phyloP scores from a whole-genome alignment of 2,113 vertebrate genomes.

The Prietella phreatophila region DNA sequence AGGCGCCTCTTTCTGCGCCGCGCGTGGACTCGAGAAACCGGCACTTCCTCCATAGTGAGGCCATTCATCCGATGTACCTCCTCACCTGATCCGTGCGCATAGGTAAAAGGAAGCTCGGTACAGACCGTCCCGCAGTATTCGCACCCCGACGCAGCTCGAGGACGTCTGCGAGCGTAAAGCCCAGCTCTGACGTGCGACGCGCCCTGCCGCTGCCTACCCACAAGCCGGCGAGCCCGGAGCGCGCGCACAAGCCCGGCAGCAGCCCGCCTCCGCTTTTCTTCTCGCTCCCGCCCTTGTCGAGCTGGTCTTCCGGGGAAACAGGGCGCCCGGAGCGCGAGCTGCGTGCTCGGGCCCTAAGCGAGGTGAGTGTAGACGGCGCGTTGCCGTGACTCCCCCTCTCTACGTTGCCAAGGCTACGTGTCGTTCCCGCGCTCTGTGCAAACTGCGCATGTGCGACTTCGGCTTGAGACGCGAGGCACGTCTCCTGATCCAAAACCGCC shows the following conservation, averaged over 20 bases:
- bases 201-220: slow-evolving; percentile 54
- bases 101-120: not conserved
- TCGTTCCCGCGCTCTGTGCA: slow-evolving; percentile 35
- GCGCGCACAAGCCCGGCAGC: not conserved
- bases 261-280: slow-evolving; percentile 48
- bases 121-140: not conserved
- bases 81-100: slow-evolving; percentile 32
- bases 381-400: slow-evolving; percentile 55
- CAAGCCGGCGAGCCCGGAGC: slow-evolving; percentile 65
- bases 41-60: slow-evolving; percentile 89
- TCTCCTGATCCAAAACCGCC: slow-evolving; percentile 46
- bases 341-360: slow-evolving; percentile 52
- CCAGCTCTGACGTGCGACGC: slow-evolving; percentile 36
- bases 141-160: slow-evolving; percentile 40
- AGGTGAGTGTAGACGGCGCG: slow-evolving; percentile 55
- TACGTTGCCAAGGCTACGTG: slow-evolving; percentile 44
- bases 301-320: slow-evolving; percentile 39
- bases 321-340: slow-evolving; percentile 61
- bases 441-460: slow-evolving; percentile 67
- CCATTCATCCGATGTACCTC: slow-evolving; percentile 86
- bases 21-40: slow-evolving; percentile 83
- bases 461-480: slow-evolving; percentile 61
- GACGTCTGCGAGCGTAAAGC: not conserved
- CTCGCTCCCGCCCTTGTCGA: slow-evolving; percentile 27
- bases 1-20: slow-evolving; percentile 80